Percentiles rank a stretch among this genome's conserved stretches.
Conservation (phyloP, 1,140 invertebrate genomes). For the Contarinia nasturtii region DNA sequence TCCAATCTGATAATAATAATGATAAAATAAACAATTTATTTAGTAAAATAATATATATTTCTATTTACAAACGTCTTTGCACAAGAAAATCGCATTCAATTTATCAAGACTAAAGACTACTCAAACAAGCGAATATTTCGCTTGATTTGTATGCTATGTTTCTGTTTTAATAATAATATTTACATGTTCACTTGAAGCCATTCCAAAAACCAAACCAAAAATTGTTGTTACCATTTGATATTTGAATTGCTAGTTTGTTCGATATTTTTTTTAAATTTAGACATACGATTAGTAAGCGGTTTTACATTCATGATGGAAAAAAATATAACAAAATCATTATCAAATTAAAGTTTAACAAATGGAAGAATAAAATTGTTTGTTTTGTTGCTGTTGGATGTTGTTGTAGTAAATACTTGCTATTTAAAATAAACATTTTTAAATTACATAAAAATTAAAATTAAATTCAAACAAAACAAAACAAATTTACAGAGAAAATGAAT, state of each 20-base stretch:
- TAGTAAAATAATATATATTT: no score
- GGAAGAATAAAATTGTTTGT: no score
- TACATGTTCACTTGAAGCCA: background rate
- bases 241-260: background rate
- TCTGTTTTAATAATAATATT: background rate
- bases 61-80: no score
- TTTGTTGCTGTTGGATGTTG: no score
- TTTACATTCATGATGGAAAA: background rate
- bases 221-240: background rate
- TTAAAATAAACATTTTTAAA: background rate
- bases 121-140: no score
- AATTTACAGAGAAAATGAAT: no score
- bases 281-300: background rate
- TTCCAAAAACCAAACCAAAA: constrained; percentile 1
- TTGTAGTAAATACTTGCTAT: background rate
- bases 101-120: no score
- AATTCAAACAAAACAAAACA: background rate
- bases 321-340: background rate
- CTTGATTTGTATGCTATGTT: no score
- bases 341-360: no score
- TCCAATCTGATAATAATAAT: no score
- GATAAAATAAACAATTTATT: no score
- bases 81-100: no score
- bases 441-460: background rate
- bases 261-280: background rate